Percentiles rank a stretch among this genome's conserved stretches.
Evolutionary conservation across 64 coral and sea anemone genomes (phyloP).

Genomic region (Platygyra sinensis): DNA sequence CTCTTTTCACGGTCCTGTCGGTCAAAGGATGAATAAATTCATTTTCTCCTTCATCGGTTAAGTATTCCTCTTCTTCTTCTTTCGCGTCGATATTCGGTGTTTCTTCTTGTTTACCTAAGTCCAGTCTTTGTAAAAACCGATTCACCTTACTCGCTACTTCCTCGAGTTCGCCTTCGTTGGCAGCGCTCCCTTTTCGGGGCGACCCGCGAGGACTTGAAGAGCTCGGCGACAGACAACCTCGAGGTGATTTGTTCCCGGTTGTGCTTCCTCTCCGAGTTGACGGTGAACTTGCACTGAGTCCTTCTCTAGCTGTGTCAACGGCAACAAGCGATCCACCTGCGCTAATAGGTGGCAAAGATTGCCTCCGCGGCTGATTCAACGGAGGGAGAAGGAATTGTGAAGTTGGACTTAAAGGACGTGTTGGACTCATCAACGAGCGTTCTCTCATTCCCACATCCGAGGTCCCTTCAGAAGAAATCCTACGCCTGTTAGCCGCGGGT

Average conservation of each 20-base stretch:
- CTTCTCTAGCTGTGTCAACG: conserved; percentile 21
- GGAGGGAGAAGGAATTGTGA: conserved; percentile 63
- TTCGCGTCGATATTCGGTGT: conserved; percentile 3
- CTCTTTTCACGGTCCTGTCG: conserved; percentile 11
- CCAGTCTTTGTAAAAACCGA: conserved; percentile 82
- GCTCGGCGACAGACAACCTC: conserved; percentile 2
- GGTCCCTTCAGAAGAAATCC: conserved; percentile 61
- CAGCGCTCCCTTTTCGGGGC: conserved; percentile 53
- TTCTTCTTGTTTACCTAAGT: conserved; percentile 49
- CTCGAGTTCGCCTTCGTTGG: conserved; percentile 63
- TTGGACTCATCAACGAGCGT: conserved; percentile 4
- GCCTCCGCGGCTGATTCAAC: conserved; percentile 78
- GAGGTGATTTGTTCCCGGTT: conserved; percentile 22
- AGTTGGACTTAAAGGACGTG: conserved; percentile 33
- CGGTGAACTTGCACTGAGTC: not conserved
- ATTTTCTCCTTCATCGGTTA: not conserved
- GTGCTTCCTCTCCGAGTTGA: conserved; percentile 22
- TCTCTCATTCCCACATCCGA: conserved; percentile 18
- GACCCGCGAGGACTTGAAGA: conserved; percentile 44
- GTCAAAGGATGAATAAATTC: not conserved
- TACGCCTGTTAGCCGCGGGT: conserved; percentile 31
- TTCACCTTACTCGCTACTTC: conserved; percentile 80
- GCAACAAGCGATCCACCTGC: conserved; percentile 54
- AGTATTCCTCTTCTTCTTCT: not conserved
- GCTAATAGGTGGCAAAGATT: conserved; percentile 80